Evolutionary conservation across 2,888 invertebrate species (phyloP).

Genomic region (Leptopilina syphax): DNA sequence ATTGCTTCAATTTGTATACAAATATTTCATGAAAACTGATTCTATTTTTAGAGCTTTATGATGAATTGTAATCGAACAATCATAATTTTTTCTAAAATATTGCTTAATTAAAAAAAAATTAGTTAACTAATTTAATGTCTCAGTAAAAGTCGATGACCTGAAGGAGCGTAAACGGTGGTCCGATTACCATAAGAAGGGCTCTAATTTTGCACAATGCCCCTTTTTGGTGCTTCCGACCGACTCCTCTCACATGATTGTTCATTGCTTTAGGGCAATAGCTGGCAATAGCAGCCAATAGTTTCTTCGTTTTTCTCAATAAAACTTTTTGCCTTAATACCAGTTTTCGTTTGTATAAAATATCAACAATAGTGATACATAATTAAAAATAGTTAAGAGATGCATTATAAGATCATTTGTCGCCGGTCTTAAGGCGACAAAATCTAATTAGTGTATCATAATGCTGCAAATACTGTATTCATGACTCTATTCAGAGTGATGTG

Average conservation of each 20-base stretch:
- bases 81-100: too few relatives aligned
- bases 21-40: too few relatives aligned
- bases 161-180: conserved; percentile 64
- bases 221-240: conserved; percentile 44
- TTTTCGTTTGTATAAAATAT: conserved; percentile 21
- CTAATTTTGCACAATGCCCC: conserved; percentile 73
- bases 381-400: background rate
- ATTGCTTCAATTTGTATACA: too few relatives aligned
- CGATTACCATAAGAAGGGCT: conserved; percentile 75
- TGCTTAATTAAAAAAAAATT: background rate
- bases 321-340: background rate
- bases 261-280: conserved; percentile 14
- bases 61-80: too few relatives aligned
- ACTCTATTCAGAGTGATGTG: too few relatives aligned
- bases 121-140: too few relatives aligned
- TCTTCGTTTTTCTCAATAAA: conserved; percentile 32
- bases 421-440: too few relatives aligned
- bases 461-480: too few relatives aligned
- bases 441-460: too few relatives aligned
- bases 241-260: conserved; percentile 30
- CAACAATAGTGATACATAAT: background rate
- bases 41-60: too few relatives aligned
- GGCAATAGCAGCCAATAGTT: background rate
- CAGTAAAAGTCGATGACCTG: conserved; percentile 58
- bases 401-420: background rate